These are phyloP conservation scores for Trissolcus brochymenae DNA, from an alignment of 2,888 invertebrate genomes.

Conservation along the genomic window DNA sequence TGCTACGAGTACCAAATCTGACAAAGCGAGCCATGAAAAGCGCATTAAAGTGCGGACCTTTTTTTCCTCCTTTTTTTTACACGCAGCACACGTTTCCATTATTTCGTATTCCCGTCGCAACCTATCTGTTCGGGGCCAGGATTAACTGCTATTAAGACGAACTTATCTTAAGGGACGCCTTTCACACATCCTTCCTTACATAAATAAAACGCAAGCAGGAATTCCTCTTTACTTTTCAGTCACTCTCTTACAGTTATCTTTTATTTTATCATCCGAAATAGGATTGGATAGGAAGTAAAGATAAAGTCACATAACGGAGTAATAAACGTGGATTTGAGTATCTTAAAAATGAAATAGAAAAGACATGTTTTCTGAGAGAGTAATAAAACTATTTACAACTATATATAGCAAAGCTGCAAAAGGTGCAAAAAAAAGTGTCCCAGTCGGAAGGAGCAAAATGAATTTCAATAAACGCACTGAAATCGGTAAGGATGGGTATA, in stretches of 20 bases:
- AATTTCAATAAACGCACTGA: too few relatives aligned
- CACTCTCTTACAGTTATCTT: slow-evolving; percentile 40
- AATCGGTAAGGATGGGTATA: too few relatives aligned
- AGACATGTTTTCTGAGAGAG: slow-evolving; percentile 16
- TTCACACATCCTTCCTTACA: slow-evolving; percentile 18
- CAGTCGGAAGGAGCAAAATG: too few relatives aligned
- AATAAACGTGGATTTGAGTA: slow-evolving; percentile 19
- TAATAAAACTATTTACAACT: too few relatives aligned
- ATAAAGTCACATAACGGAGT: slow-evolving; percentile 25
- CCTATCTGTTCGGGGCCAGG: slow-evolving; percentile 11
- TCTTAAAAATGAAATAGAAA: slow-evolving; percentile 29
- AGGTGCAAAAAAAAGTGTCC: too few relatives aligned
- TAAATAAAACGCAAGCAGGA: slow-evolving; percentile 28
- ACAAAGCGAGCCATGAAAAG: slow-evolving; percentile 8
- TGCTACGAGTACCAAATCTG: neutral
- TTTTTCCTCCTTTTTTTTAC: neutral
- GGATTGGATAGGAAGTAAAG: slow-evolving; percentile 40
- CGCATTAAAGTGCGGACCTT: slow-evolving; percentile 3
- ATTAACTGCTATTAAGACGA: slow-evolving; percentile 30
- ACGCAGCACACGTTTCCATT: slow-evolving; percentile 12
- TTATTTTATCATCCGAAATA: slow-evolving; percentile 33
- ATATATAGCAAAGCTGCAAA: neutral
- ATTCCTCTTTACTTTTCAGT: slow-evolving; percentile 22
- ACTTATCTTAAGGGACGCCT: slow-evolving; percentile 34
- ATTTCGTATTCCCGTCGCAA: slow-evolving; percentile 19